Evolutionary conservation across 2,888 invertebrate genomes (phyloP), one percentile per base, ranked within the genome.

Genomic region (Parasteatoda lunata): DNA sequence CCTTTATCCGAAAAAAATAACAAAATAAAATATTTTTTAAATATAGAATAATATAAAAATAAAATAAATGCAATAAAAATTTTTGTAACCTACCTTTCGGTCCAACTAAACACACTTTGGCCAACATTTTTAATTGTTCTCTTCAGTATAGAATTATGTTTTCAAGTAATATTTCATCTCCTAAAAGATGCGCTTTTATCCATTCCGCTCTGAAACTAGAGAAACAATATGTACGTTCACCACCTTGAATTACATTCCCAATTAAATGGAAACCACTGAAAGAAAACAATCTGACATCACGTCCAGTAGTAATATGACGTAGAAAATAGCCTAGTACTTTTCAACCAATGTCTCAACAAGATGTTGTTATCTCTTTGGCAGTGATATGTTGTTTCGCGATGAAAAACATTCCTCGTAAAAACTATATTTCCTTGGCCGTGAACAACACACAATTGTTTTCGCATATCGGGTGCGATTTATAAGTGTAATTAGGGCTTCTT

Each of bases 221-320:
- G 13, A 30, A 79, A 72, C 79, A 75, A 68, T 73, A 71, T 68
- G 47, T 49, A n/a, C 30, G 65, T 59, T 66, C 30, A 15, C 86
- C 54, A 47, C 77, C 72, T 86, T 86, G 86, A 81, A 81, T 86
- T 86, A 79, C 81, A 64, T 76, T 81, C 75, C 8, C 85, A 86
- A 86, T 86, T 81, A 86, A 81, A 86, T 68, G 77, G 54, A 65
- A 75, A 70, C 65, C 76, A 30, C 76, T n/a, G 65, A 11, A 13
- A 54, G 70, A 84, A 75, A 85, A 75, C 79, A 72, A 77, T 84
- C 78, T 59, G 76, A 83, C 82, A 68, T 75, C 75, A 79, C 75
- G 76, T 85, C 85, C 85, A 85, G 71, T 84, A 84, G 84, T 84
- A 73, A 65, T 6, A 6, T 79, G 85, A 85, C 85, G 79, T 85